A percentile compares a stretch with the other conserved stretches of the same genome.
Conservation (phyloP, 37 sponge, comb jelly and placozoan genomes). For the Beroe forskalii region DNA sequence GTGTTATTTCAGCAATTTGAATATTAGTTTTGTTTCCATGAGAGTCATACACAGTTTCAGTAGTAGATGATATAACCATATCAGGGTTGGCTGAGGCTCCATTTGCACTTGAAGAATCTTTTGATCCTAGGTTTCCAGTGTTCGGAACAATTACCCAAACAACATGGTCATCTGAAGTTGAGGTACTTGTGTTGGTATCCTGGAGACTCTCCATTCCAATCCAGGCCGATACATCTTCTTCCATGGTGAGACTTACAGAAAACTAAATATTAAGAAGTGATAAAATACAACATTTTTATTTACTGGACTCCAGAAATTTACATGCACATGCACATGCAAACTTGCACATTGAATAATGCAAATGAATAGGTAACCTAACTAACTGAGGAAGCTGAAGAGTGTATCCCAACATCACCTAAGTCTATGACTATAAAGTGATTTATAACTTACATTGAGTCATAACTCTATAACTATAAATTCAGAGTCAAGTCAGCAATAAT, state of each 20-base stretch:
- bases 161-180: constrained; percentile 50
- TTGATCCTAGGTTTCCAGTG: constrained; percentile 5
- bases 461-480: too few species aligned
- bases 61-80: constrained; percentile 48
- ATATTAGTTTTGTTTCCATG: constrained; percentile 62
- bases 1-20: constrained; percentile 59
- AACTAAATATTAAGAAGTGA: neutral
- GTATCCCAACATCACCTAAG: too few species aligned
- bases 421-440: too few species aligned
- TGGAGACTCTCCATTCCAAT: constrained; percentile 27
- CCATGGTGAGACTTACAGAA: neutral
- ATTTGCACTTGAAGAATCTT: neutral
- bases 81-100: neutral
- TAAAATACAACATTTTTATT: neutral
- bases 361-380: too few species aligned
- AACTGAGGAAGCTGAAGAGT: too few species aligned
- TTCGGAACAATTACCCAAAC: constrained; percentile 63
- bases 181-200: neutral
- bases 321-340: too few species aligned
- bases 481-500: too few species aligned
- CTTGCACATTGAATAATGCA: too few species aligned
- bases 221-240: constrained; percentile 39
- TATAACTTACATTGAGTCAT: too few species aligned
- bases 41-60: constrained; percentile 52
- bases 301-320: too few species aligned